phyloP scores from a whole-genome alignment of 2,797 vertebrate species.

The Cyclura pinguis region DNA sequence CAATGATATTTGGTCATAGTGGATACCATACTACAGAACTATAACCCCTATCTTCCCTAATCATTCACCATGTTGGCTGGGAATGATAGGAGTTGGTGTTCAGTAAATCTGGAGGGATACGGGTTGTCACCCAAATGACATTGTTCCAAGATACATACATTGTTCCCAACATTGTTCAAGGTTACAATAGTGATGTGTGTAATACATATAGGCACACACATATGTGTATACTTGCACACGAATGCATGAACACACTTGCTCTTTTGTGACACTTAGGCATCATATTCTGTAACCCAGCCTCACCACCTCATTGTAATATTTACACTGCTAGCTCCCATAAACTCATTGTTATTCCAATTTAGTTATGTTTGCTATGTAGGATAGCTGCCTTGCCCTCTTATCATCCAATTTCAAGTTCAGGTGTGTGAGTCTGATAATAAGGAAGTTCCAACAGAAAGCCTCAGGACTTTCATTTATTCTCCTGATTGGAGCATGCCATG shows the following conservation, averaged over 20 bases:
- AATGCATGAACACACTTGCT: neutral
- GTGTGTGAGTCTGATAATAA: neutral
- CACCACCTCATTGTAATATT: neutral
- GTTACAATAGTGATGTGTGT: neutral
- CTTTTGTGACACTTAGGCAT: neutral
- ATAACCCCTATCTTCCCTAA: neutral
- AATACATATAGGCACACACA: neutral
- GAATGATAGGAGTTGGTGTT: neutral
- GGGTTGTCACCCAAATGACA: neutral
- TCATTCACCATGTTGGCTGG: neutral
- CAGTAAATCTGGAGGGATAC: neutral
- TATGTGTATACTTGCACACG: neutral
- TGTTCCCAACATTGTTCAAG: neutral
- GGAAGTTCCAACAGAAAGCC: conserved; percentile 27
- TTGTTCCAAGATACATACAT: neutral
- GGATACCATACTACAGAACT: too few relatives aligned
- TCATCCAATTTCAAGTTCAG: neutral
- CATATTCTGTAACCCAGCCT: neutral
- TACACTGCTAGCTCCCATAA: neutral
- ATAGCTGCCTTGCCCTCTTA: neutral
- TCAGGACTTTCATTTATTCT: conserved; percentile 31
- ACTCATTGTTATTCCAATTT: neutral
- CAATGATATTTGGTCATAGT: too few relatives aligned
- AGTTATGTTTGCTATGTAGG: neutral
- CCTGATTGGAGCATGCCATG: neutral